A percentile compares a stretch with the other conserved stretches of the same genome.
These are phyloP conservation scores for Nasonia giraulti DNA, from an alignment of 1,140 invertebrate genomes.

Conservation along the genomic window DNA sequence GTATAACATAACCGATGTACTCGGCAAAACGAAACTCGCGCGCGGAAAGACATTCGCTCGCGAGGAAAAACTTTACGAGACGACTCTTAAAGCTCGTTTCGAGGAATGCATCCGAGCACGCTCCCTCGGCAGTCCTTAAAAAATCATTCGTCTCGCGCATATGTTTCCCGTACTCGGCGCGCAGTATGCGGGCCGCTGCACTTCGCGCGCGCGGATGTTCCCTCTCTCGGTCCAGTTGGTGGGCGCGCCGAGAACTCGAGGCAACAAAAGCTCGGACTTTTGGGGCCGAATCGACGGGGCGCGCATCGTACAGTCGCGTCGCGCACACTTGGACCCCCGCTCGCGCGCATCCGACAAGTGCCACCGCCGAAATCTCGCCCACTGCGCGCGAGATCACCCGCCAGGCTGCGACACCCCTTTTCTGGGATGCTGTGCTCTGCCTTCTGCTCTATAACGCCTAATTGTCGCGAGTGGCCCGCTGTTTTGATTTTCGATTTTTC, in stretches of 20 bases:
- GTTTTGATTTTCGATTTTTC: background rate
- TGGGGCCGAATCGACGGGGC: constrained; percentile 47
- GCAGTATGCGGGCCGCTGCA: too few species aligned
- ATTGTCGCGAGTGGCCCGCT: background rate
- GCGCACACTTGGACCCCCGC: constrained; percentile 37
- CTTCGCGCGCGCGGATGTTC: too few species aligned
- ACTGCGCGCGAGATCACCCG: constrained; percentile 43
- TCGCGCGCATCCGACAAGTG: constrained; percentile 11
- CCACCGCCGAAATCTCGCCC: constrained; percentile 26
- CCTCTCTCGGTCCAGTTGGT: background rate
- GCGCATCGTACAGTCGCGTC: background rate
- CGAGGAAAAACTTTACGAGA: background rate
- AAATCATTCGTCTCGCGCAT: background rate
- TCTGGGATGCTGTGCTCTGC: too few species aligned
- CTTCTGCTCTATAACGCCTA: constrained; percentile 6
- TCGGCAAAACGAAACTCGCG: too few species aligned
- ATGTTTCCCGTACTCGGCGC: background rate
- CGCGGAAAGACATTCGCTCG: too few species aligned
- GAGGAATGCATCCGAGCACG: background rate
- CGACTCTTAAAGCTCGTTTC: background rate
- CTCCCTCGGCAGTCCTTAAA: background rate
- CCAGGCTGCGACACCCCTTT: constrained; percentile 46
- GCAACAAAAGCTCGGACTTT: constrained; percentile 18
- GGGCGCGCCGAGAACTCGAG: background rate
- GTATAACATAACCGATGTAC: background rate